phyloP scores from a whole-genome alignment of 1,140 invertebrate genomes.

The Telenomus remus region DNA sequence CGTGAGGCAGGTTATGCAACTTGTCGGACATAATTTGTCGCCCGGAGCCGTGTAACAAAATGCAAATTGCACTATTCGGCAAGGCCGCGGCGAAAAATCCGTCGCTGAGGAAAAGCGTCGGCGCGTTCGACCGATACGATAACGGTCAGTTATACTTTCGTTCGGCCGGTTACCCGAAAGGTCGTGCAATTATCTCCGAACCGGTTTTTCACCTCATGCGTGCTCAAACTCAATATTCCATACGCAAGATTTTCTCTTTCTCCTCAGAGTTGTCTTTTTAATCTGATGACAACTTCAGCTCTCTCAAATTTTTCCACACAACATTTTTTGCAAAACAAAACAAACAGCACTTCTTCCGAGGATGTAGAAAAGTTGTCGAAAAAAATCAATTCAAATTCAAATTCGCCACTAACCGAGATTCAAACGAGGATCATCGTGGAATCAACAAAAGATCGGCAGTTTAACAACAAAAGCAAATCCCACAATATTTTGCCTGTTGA shows the following conservation, averaged over 20 bases:
- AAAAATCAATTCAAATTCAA: too few relatives aligned
- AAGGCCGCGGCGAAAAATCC: conserved; percentile 52
- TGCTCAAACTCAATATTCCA: conserved; percentile 39
- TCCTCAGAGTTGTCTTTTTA: not conserved
- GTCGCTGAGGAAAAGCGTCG: conserved; percentile 13
- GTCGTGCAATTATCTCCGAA: conserved; percentile 58
- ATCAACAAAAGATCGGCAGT: not conserved
- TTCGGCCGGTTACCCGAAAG: conserved; percentile 59
- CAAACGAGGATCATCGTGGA: not conserved
- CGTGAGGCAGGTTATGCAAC: conserved; percentile 63
- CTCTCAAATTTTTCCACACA: not conserved
- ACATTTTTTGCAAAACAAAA: too few relatives aligned
- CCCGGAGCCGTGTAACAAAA: conserved; percentile 60
- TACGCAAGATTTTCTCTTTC: conserved; percentile 11
- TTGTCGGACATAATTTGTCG: conserved; percentile 63
- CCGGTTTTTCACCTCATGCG: conserved; percentile 53
- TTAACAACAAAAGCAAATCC: conserved; percentile 9
- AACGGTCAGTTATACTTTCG: conserved; percentile 64
- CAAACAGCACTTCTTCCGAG: too few relatives aligned
- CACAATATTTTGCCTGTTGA: conserved; percentile 28
- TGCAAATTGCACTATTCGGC: conserved; percentile 62
- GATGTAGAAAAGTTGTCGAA: too few relatives aligned
- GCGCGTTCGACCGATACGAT: conserved; percentile 45
- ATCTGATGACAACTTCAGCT: conserved; percentile 1
- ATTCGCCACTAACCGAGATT: too few relatives aligned